These are phyloP conservation scores for Camponotus vicinus DNA, from an alignment of 1,140 invertebrate species.

Conservation along the genomic window DNA sequence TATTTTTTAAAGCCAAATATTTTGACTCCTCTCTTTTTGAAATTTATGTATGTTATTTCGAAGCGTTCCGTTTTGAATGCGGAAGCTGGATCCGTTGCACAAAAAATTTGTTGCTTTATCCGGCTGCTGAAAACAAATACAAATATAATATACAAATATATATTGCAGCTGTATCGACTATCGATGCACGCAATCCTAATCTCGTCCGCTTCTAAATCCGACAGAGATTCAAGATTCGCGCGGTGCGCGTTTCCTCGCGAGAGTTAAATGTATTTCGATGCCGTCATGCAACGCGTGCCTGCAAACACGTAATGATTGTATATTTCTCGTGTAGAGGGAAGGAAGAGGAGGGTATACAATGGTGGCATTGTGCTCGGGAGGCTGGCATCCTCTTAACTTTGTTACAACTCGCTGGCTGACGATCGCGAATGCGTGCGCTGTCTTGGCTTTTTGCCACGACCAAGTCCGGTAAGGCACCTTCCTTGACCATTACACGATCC, in stretches of 20 bases:
- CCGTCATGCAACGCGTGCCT: constrained; percentile 37
- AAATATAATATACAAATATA: no score
- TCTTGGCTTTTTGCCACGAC: constrained; percentile 36
- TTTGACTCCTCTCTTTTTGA: background rate
- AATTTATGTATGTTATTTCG: background rate
- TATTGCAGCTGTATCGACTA: background rate
- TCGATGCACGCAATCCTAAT: background rate
- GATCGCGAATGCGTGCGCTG: constrained; percentile 20
- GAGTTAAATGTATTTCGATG: constrained; percentile 5
- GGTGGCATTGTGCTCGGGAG: constrained; percentile 33
- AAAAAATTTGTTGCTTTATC: background rate
- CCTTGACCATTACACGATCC: constrained; percentile 25
- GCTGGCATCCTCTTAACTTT: constrained; percentile 39
- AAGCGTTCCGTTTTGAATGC: background rate
- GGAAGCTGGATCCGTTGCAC: background rate
- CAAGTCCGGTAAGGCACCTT: constrained; percentile 28
- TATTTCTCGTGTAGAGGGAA: background rate
- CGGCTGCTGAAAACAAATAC: background rate
- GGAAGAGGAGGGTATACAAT: constrained; percentile 20
- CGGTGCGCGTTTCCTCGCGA: no score
- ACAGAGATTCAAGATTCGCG: background rate
- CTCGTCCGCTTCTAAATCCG: constrained; percentile 31
- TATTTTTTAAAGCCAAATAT: background rate
- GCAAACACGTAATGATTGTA: constrained; percentile 34
- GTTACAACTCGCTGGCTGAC: constrained; percentile 30